Evolutionary conservation across 2,113 vertebrate genomes (phyloP).

Genomic region (human): GRCh38 chr5:157022501-157023000

Average conservation of each 20-base stretch:
- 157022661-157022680: background rate
- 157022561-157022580: background rate
- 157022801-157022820: background rate
- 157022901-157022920: background rate
- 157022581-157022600: background rate
- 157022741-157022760: background rate
- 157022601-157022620: too few relatives aligned
- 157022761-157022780: background rate
- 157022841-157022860: background rate
- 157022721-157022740: background rate
- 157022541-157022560: rapidly evolving
- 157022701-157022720: rapidly evolving
- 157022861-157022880: background rate
- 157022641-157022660: background rate
- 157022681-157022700: background rate
- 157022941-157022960: background rate
- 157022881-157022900: background rate
- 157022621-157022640: background rate
- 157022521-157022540: background rate
- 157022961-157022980: background rate
- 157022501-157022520: background rate
- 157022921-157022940: background rate
- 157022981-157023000: background rate
- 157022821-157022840: background rate
- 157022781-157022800: background rate